Conservation (phyloP, 1,140 invertebrate species). For the Drosophila yakuba region DNA sequence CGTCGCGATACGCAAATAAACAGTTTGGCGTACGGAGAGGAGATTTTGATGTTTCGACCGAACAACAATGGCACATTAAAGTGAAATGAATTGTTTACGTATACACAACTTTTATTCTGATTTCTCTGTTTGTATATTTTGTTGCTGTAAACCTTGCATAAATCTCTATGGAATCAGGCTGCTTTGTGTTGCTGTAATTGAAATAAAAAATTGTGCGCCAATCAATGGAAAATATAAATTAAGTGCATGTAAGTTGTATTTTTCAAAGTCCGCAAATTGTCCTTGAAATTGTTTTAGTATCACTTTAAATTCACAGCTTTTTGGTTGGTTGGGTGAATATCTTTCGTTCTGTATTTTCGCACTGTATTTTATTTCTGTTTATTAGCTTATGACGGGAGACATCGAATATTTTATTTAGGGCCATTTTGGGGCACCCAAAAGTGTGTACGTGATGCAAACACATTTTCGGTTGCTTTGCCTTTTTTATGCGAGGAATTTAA, state of each 20-base stretch:
- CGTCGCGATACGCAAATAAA: conserved; percentile 75
- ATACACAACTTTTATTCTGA: conserved; percentile 29
- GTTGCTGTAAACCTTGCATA: conserved; percentile 46
- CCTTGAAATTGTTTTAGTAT: neutral
- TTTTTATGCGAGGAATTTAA: conserved; percentile 25
- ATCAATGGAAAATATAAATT: neutral
- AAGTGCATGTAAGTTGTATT: neutral
- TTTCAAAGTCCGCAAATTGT: neutral
- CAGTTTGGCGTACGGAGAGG: conserved; percentile 38
- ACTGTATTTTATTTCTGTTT: neutral
- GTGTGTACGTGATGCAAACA: conserved; percentile 45
- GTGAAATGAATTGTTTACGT: conserved; percentile 61
- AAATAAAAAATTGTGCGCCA: conserved; percentile 13
- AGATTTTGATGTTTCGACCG: conserved; percentile 20
- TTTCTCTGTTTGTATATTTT: conserved; percentile 42
- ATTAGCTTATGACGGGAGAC: conserved; percentile 48
- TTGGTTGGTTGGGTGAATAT: neutral
- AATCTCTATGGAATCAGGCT: conserved; percentile 24
- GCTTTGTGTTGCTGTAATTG: conserved; percentile 40
- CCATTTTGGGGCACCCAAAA: conserved; percentile 18
- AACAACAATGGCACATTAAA: conserved; percentile 64
- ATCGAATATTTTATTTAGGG: conserved; percentile 1
- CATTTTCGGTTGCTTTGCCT: conserved; percentile 19
- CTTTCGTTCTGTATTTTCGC: no score
- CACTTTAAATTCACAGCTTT: conserved; percentile 10